Evolutionary conservation across 2,113 vertebrate genomes (phyloP).

Genomic region (Spea bombifrons): DNA sequence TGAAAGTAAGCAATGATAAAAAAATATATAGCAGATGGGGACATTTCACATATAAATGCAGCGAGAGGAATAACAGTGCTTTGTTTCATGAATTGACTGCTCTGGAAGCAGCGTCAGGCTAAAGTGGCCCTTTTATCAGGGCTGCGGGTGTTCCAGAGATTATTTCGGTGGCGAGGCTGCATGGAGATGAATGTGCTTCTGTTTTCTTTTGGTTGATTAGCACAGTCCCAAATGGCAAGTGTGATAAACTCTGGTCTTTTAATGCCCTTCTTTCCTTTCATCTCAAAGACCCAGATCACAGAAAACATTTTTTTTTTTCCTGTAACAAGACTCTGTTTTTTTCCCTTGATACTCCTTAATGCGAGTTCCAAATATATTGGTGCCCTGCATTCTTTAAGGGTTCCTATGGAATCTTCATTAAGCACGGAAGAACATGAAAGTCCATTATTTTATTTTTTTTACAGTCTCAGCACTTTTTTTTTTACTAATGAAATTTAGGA

Average conservation of each 20-base stretch:
- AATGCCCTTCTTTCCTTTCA: slow-evolving; percentile 59
- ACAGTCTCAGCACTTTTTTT: background rate
- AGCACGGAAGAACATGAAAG: background rate
- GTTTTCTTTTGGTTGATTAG: slow-evolving; percentile 75
- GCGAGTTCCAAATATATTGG: slow-evolving; percentile 56
- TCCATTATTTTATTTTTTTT: background rate
- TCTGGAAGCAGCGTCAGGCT: slow-evolving; percentile 71
- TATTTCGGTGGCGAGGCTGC: slow-evolving; percentile 70
- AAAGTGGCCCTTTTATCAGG: slow-evolving; percentile 68
- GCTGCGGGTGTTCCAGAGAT: slow-evolving; percentile 70
- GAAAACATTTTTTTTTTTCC: slow-evolving; percentile 44
- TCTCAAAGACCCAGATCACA: slow-evolving; percentile 65
- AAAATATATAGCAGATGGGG: slow-evolving; percentile 70
- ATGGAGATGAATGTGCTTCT: slow-evolving; percentile 77
- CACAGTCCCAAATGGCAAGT: slow-evolving; percentile 71
- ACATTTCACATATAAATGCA: slow-evolving; percentile 60
- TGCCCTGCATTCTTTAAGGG: slow-evolving; percentile 6
- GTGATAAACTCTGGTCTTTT: slow-evolving; percentile 78
- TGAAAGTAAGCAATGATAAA: slow-evolving; percentile 64
- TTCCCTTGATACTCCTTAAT: slow-evolving; percentile 59
- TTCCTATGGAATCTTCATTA: slow-evolving; percentile 35
- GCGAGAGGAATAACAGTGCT: slow-evolving; percentile 59
- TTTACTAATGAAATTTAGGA: slow-evolving; percentile 19
- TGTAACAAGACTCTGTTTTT: slow-evolving; percentile 56
- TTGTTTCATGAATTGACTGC: slow-evolving; percentile 68